A percentile compares a stretch with the other conserved stretches of the same genome.
These are phyloP conservation scores for Daktulosphaira vitifoliae DNA, from an alignment of 1,140 invertebrate genomes.

Conservation along the genomic window DNA sequence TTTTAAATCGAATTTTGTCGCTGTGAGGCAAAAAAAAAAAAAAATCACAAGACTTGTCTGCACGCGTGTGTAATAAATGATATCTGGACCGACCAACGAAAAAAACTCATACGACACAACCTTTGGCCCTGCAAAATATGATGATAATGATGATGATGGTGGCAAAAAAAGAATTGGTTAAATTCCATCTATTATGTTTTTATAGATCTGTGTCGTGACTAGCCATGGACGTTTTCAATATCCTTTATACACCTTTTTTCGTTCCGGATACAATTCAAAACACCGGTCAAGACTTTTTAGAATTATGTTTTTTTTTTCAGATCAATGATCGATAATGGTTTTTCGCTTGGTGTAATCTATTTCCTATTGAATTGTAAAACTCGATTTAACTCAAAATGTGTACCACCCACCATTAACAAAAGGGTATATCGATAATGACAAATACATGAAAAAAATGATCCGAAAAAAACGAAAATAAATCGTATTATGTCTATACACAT, in stretches of 20 bases:
- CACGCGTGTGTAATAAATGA: neutral
- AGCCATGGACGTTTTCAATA: constrained; percentile 8
- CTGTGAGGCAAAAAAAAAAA: constrained; percentile 10
- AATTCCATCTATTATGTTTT: constrained; percentile 22
- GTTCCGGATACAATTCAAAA: neutral
- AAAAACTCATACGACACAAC: constrained; percentile 5
- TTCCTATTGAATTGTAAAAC: neutral
- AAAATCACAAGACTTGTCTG: neutral
- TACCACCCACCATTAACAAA: too few species aligned
- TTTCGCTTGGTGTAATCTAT: neutral
- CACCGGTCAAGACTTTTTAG: neutral
- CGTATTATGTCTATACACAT: too few species aligned
- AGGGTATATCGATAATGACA: too few species aligned
- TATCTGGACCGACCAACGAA: neutral
- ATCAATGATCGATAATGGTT: constrained; percentile 10
- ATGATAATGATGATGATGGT: too few species aligned
- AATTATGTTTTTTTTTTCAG: constrained; percentile 2
- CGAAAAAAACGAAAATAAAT: too few species aligned
- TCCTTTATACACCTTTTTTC: neutral
- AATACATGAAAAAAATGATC: too few species aligned
- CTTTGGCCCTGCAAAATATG: constrained; percentile 14
- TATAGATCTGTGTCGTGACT: constrained; percentile 27
- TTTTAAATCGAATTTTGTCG: constrained; percentile 12
- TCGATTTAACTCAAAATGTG: too few species aligned
- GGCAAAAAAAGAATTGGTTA: constrained; percentile 26